Conservation (phyloP, 2,888 invertebrate species). For the Strigamia transsilvanica region DNA sequence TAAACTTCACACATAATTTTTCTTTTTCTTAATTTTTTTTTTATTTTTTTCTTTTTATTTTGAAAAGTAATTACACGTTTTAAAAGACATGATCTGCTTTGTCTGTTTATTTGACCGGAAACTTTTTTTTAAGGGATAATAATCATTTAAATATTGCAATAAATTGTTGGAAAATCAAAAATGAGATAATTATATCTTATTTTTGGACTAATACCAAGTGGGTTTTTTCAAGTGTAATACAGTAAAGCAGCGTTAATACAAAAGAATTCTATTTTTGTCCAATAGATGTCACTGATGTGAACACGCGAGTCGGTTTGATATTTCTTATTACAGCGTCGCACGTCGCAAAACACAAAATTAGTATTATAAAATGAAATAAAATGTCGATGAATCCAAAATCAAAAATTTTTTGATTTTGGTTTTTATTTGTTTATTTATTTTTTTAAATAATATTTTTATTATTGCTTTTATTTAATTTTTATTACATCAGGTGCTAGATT, state of each 20-base stretch:
- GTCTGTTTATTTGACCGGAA: constrained; percentile 48
- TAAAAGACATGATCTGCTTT: constrained; percentile 21
- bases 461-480: neutral
- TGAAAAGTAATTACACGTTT: constrained; percentile 17
- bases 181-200: neutral
- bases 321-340: neutral
- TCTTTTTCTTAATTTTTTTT: neutral
- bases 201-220: neutral
- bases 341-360: neutral
- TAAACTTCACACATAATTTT: constrained; percentile 18
- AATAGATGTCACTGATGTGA: constrained; percentile 23
- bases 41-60: neutral
- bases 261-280: neutral
- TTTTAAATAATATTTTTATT: neutral
- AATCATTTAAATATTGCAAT: constrained; percentile 25
- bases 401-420: neutral
- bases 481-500: neutral
- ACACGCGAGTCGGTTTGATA: neutral
- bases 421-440: neutral
- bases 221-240: neutral
- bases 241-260: neutral
- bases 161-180: constrained; percentile 1
- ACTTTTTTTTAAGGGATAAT: neutral
- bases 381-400: neutral
- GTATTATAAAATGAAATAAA: neutral